These are phyloP conservation scores for Scortum barcoo DNA, from an alignment of 2,113 vertebrate species.

Conservation along the genomic window DNA sequence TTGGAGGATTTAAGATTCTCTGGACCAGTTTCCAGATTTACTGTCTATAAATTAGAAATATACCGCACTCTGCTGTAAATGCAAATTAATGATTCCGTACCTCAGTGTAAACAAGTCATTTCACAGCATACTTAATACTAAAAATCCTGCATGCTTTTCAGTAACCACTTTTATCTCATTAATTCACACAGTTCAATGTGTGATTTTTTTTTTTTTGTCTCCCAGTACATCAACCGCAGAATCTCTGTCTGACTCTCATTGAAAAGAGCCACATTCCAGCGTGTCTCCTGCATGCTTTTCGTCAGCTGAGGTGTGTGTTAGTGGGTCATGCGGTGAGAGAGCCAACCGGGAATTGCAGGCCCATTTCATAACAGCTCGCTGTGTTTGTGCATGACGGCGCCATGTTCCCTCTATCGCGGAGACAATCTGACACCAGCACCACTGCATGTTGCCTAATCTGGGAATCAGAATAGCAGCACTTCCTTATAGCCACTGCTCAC, in stretches of 20 bases:
- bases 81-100: neutral
- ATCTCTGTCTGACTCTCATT: slow-evolving; percentile 26
- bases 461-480: slow-evolving; percentile 43
- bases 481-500: slow-evolving; percentile 20
- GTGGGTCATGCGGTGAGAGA: slow-evolving; percentile 27
- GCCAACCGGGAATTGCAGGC: slow-evolving; percentile 42
- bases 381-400: slow-evolving; percentile 71
- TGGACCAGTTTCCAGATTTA: neutral
- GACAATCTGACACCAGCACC: slow-evolving; percentile 67
- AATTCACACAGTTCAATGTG: neutral
- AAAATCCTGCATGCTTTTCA: neutral
- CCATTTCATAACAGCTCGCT: slow-evolving; percentile 69
- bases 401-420: slow-evolving; percentile 62
- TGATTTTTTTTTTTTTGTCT: neutral
- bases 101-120: neutral
- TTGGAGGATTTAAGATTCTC: neutral
- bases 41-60: neutral
- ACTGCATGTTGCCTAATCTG: slow-evolving; percentile 56
- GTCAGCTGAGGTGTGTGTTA: slow-evolving; percentile 24
- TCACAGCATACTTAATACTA: neutral
- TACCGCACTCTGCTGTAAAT: neutral
- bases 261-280: slow-evolving; percentile 36
- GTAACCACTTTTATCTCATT: neutral
- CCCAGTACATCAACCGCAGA: neutral
- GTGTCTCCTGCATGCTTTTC: slow-evolving; percentile 27